A percentile compares a stretch with the other conserved stretches of the same genome.
Conservation (phyloP, 2,888 invertebrate genomes). For the Xiphydria camelus region DNA sequence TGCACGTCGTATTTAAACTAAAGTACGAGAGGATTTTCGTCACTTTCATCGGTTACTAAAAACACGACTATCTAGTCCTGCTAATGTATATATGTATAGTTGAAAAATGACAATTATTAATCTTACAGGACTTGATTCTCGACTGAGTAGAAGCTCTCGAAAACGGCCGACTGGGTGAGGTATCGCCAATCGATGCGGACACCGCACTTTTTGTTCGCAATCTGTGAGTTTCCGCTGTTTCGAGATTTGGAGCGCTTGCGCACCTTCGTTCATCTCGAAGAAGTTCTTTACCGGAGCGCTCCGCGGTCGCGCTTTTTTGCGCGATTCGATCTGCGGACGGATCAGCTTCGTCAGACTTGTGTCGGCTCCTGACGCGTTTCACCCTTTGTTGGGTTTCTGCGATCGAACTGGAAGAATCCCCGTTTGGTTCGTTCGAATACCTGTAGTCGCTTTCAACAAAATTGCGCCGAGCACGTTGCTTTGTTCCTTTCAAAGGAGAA, state of each 20-base stretch:
- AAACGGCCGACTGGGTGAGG: too few relatives aligned
- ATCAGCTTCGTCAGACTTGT: neutral
- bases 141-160: too few relatives aligned
- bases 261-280: neutral
- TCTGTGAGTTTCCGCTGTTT: neutral
- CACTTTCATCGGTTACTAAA: too few relatives aligned
- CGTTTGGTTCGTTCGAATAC: too few relatives aligned
- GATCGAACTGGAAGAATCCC: too few relatives aligned
- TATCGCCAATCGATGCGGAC: slow-evolving; percentile 30
- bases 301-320: neutral
- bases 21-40: too few relatives aligned
- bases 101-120: too few relatives aligned
- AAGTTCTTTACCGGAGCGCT: too few relatives aligned
- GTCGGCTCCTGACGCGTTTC: neutral
- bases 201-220: slow-evolving; percentile 24
- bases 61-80: neutral
- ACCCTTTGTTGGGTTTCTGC: neutral
- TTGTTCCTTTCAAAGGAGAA: neutral
- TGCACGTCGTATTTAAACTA: too few relatives aligned
- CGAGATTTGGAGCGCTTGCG: neutral
- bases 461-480: neutral
- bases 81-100: too few relatives aligned
- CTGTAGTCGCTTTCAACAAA: too few relatives aligned
- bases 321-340: neutral
- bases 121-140: too few relatives aligned